These are phyloP conservation scores for Rhizoglyphus robini DNA, from an alignment of 1,140 invertebrate genomes.

Conservation along the genomic window DNA sequence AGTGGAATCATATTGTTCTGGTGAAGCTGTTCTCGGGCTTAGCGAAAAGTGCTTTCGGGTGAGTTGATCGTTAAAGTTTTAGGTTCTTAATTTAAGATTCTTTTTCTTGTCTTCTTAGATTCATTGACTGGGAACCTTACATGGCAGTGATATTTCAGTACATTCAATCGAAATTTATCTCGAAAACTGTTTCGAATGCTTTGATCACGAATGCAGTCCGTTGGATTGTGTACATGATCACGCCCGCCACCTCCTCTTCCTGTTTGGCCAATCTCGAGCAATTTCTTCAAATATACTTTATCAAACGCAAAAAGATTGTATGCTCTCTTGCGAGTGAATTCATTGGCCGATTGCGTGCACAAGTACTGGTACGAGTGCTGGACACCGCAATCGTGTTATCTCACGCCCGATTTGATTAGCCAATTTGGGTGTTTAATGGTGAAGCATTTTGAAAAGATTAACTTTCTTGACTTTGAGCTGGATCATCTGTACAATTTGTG, in stretches of 20 bases:
- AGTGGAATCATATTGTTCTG: slow-evolving; percentile 54
- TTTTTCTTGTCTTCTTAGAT: slow-evolving; percentile 46
- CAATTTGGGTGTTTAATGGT: background rate
- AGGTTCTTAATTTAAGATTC: background rate
- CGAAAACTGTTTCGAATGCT: background rate
- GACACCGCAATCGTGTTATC: background rate
- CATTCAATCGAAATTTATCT: background rate
- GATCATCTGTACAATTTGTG: background rate
- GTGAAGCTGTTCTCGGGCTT: no score
- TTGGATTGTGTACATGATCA: background rate
- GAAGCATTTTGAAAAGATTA: background rate
- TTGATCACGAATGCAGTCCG: background rate
- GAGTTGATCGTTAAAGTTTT: no score
- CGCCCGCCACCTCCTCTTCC: background rate
- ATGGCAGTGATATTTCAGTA: slow-evolving; percentile 55
- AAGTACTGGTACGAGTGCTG: background rate
- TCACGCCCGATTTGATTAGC: background rate
- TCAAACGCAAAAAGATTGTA: background rate
- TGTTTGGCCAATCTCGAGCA: no score
- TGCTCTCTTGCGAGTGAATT: background rate
- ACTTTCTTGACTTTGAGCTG: background rate
- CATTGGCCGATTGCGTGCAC: background rate
- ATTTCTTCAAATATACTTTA: background rate
- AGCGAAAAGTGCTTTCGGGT: slow-evolving; percentile 51
- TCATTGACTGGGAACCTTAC: slow-evolving; percentile 72